Conservation (phyloP, 2,797 vertebrate genomes). For the Alcedo quadribrachys region DNA sequence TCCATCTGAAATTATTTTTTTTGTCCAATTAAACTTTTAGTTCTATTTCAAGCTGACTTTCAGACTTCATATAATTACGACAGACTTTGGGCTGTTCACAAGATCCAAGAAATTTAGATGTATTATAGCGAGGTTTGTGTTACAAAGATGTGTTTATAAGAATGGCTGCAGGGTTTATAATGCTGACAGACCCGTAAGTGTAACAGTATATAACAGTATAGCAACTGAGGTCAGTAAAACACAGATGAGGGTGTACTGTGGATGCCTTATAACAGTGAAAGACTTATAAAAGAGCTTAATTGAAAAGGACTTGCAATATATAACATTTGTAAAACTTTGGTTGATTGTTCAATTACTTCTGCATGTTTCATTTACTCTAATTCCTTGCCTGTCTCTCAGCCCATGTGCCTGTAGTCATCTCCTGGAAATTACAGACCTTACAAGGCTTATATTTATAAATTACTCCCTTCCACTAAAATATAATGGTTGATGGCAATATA, state of each 20-base stretch:
- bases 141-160: conserved; percentile 75
- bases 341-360: conserved; percentile 64
- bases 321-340: conserved; percentile 48
- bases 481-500: conserved; percentile 13
- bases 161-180: conserved; percentile 60
- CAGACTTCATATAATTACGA: conserved; percentile 72
- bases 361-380: conserved; percentile 43
- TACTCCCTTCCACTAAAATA: conserved; percentile 29
- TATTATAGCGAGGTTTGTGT: conserved; percentile 68
- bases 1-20: conserved; percentile 60
- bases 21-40: conserved; percentile 75
- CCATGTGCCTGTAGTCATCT: conserved; percentile 19
- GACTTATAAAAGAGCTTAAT: conserved; percentile 66
- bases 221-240: conserved; percentile 50
- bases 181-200: conserved; percentile 60
- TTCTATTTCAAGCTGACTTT: conserved; percentile 76
- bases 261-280: conserved; percentile 61
- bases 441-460: conserved; percentile 63
- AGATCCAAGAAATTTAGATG: conserved; percentile 70
- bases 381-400: conserved; percentile 31
- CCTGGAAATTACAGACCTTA: conserved; percentile 13
- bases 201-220: conserved; percentile 49
- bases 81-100: conserved; percentile 68
- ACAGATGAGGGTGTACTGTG: conserved; percentile 52
- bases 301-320: conserved; percentile 46